phyloP scores from a whole-genome alignment of 2,113 vertebrate species.

The Parotia lawesii region DNA sequence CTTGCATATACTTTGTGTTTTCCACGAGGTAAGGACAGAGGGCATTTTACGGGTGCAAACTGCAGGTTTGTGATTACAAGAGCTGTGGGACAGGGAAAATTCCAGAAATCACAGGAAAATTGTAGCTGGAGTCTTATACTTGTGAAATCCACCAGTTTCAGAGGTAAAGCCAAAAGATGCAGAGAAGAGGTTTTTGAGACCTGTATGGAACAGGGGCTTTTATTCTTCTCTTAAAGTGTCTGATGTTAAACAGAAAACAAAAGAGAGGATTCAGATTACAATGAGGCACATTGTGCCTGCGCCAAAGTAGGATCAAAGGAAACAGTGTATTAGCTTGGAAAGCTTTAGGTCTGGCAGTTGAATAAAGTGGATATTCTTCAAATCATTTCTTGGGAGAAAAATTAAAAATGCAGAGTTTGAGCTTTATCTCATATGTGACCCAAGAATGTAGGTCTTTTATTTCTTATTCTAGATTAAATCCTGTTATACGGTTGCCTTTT shows the following conservation, averaged over 20 bases:
- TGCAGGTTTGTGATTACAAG: not conserved
- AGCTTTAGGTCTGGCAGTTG: constrained; percentile 38
- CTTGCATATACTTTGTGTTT: not conserved
- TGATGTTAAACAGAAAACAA: constrained; percentile 21
- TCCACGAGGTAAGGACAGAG: not conserved
- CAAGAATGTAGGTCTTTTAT: not conserved
- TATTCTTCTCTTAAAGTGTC: not conserved
- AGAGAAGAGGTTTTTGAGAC: not conserved
- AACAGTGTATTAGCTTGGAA: constrained; percentile 22
- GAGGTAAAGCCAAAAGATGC: not conserved
- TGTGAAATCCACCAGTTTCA: not conserved
- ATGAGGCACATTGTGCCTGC: not conserved
- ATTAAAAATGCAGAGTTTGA: not conserved
- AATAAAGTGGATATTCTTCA: constrained; percentile 38
- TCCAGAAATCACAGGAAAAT: not conserved
- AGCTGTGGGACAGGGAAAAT: not conserved
- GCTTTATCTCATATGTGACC: not conserved
- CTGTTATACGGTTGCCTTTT: constrained; percentile 14
- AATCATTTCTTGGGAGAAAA: not conserved
- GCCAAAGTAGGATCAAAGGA: constrained; percentile 38
- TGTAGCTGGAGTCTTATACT: not conserved
- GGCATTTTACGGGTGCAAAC: not conserved
- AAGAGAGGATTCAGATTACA: not conserved
- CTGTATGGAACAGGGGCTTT: not conserved
- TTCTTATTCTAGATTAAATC: constrained; percentile 16